These are phyloP conservation scores for Stomatorhinus ivindoensis DNA, from an alignment of 2,113 vertebrate genomes.

Conservation along the genomic window DNA sequence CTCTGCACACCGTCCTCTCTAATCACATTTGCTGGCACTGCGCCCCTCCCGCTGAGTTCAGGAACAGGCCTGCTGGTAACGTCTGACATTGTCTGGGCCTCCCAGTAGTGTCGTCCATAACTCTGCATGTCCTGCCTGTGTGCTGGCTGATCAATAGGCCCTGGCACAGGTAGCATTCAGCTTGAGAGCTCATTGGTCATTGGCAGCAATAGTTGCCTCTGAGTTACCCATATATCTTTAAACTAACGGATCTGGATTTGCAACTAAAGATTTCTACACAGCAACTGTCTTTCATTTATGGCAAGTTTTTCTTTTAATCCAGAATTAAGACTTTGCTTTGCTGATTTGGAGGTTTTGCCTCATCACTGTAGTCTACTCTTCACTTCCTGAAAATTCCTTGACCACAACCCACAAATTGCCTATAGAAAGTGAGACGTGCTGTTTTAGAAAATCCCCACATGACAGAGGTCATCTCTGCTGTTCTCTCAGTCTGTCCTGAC, in stretches of 20 bases:
- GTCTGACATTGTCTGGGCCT: conserved; percentile 6
- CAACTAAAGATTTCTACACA: background rate
- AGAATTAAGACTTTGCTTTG: background rate
- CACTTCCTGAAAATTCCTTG: background rate
- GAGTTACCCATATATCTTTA: background rate
- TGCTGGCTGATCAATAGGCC: background rate
- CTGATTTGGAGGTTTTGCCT: background rate
- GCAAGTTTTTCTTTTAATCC: too few species aligned
- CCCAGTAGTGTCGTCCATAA: background rate
- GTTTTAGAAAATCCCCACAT: background rate
- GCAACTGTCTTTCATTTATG: background rate
- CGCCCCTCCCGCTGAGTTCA: background rate
- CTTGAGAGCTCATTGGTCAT: background rate
- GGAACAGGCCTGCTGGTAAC: background rate
- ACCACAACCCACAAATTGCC: background rate
- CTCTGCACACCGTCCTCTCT: background rate
- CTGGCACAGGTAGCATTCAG: background rate
- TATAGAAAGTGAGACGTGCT: background rate
- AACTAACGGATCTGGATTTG: background rate
- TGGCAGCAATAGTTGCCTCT: background rate
- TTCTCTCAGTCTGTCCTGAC: background rate
- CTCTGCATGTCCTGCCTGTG: background rate
- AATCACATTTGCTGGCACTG: background rate
- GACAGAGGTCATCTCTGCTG: background rate
- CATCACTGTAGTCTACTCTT: background rate